Evolutionary conservation across 1,140 invertebrate genomes (phyloP), one percentile per base, ranked within the genome.

Genomic region (Heliconius nattereri): DNA sequence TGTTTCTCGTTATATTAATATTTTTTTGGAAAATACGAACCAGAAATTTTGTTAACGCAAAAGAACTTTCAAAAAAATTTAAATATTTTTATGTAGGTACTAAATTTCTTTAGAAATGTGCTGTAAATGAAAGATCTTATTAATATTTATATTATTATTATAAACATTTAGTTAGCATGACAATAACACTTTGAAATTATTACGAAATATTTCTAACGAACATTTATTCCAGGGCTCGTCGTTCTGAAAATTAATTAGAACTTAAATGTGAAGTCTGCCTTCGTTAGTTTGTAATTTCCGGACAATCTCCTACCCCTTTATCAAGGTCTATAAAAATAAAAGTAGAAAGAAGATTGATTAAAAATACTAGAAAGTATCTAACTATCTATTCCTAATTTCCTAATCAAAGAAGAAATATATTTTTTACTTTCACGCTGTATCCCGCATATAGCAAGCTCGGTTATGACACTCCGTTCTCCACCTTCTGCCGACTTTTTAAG

Each of bases 221-320:
- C 23, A 60, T 23, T n/a, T 60, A 5, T 60, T 60, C 23, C 3
- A 66, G 60, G 29, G 13, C n/a, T 57, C 7, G 3, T 57, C n/a
- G 54, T 6, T 29, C 60, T 66, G 26, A 16, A 66, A 66, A 66
- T 66, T 66, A 66, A 26, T 66, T 66, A 66, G 26, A 66, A 66
- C 26, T 66, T 66, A 66, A 66, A 26, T 66, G 13, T 29, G 13
- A 29, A 29, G 9, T n/a, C 73, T 32, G 26, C 11, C 52, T 37
- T 60, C 49, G 23, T 57, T 54, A 32, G 16, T 35, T 57, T 75
- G 1, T 75, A 71, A 71, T 77, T 45, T 71, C 66, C 76, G 23
- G 70, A 35, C 40, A 45, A 71, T 77, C 52, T 77, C 66, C 76
- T 29, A 70, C 49, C 60, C 49, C 76, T 71, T 35, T 71, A 66